Evolutionary conservation across 2,113 vertebrate genomes (phyloP), one percentile per base, ranked within the genome.

Genomic region (Pelobates fuscus): DNA sequence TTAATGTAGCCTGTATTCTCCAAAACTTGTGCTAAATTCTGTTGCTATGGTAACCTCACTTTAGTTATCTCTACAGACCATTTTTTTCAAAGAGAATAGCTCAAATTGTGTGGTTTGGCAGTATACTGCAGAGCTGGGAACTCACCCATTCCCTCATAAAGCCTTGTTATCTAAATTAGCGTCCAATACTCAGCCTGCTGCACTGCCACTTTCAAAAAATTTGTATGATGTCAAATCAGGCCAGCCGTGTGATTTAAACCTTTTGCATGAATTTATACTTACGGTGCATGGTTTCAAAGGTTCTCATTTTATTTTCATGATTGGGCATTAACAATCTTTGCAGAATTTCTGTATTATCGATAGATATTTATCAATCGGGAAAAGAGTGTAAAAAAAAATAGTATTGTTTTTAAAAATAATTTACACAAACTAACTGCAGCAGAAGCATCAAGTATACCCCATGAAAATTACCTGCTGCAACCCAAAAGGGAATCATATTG

Each of bases 21-120:
- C 17, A 8, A 4, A 62, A 37, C 15, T 62, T 21, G 29, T 32
- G 29, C 60, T 62, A 62, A 62, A 62, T 32, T 20, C 29, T 32
- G 60, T 62, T 62, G 17, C n/a, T 27, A 62, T 62, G 60, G 27
- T n/a, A 61, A 61, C 58, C 12, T 5, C 11, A 18, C 5, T 62
- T 30, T 27, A 20, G 17, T 62, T 21, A 62, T 27, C 29, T 32
- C 60, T 32, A 27, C 17, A 30, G 10, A 37, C 5, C 4, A 2
- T 37, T 15, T 60, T 27, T 62, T 8, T 30, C 11, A 62, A 25
- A 26, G 18, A 29, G n/a, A 62, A 18, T 62, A 11, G 10, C 27
- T 32, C n/a, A 62, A 11, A 15, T 32, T 14, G 30, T 37, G 2
- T 1, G n/a, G 15, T 27, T 62, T 62, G 6, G 6, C 20, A 17